A percentile compares a stretch with the other conserved stretches of the same genome.
phyloP scores from a whole-genome alignment of 2,888 invertebrate genomes.

The Caenorhabditis sp. region DNA sequence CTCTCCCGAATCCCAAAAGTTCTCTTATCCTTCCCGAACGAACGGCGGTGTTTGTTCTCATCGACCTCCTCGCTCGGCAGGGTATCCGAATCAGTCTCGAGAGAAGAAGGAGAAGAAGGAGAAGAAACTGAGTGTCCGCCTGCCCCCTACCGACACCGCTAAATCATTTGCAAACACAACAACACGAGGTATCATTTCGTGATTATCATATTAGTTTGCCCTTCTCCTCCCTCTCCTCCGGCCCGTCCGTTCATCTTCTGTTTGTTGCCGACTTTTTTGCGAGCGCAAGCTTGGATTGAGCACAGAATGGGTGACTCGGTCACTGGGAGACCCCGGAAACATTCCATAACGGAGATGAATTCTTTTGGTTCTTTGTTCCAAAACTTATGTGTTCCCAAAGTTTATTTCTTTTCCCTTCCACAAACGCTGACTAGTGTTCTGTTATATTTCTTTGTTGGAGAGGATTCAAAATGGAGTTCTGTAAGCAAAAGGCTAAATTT shows the following conservation, averaged over 20 bases:
- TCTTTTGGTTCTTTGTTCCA: no score
- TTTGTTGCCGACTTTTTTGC: conserved; percentile 6
- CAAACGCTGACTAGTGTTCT: no score
- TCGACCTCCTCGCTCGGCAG: conserved; percentile 47
- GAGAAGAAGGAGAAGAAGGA: no score
- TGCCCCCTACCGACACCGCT: conserved; percentile 34
- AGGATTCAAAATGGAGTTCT: no score
- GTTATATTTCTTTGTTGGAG: no score
- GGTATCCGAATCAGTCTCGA: no score
- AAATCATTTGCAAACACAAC: conserved; percentile 63
- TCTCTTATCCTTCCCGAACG: background rate
- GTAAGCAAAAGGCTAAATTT: no score
- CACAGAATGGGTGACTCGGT: no score
- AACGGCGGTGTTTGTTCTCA: conserved; percentile 52
- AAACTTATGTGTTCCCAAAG: no score
- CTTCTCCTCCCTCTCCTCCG: conserved; percentile 15
- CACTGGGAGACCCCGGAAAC: background rate
- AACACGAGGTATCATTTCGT: conserved; percentile 59
- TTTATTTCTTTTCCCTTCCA: no score
- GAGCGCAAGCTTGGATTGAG: background rate
- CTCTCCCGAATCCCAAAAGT: no score
- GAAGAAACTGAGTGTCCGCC: no score
- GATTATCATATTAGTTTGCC: conserved; percentile 61
- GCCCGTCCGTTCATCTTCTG: conserved; percentile 9
- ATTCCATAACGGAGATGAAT: background rate